phyloP scores from a whole-genome alignment of 2,113 vertebrate species.

The Dendropsophus ebraccatus region DNA sequence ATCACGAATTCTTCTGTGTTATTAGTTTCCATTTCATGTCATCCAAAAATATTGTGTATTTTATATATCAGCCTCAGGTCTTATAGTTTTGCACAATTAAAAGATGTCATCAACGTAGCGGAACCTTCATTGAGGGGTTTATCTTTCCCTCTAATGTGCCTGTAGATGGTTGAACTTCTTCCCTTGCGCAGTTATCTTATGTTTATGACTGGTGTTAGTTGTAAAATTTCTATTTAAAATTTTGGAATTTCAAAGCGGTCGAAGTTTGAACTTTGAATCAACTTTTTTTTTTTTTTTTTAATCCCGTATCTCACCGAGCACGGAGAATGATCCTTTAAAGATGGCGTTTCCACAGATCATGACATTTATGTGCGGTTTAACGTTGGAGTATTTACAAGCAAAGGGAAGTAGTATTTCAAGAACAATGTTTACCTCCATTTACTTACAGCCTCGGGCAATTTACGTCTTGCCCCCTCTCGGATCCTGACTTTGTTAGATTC shows the following conservation, averaged over 20 bases:
- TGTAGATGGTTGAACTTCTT: too few relatives aligned
- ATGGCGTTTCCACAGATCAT: neutral
- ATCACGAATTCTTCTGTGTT: too few relatives aligned
- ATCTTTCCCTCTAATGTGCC: too few relatives aligned
- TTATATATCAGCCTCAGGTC: too few relatives aligned
- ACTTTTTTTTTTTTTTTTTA: too few relatives aligned
- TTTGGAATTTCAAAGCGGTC: neutral
- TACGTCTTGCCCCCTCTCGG: neutral
- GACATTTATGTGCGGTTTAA: neutral
- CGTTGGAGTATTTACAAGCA: neutral
- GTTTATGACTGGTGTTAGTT: neutral
- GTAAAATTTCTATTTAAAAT: neutral
- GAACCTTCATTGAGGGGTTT: too few relatives aligned
- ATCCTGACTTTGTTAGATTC: neutral
- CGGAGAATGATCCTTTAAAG: neutral
- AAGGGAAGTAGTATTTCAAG: neutral
- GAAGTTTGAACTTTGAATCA: neutral
- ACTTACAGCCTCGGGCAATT: neutral
- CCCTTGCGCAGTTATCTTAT: neutral
- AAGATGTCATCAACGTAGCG: neutral
- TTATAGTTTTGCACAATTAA: too few relatives aligned
- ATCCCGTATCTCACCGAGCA: neutral
- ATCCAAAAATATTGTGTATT: too few relatives aligned
- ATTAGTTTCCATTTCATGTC: too few relatives aligned
- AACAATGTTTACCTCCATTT: neutral